These are phyloP conservation scores for Hippoglossus stenolepis DNA, from an alignment of 2,113 vertebrate genomes.

Conservation along the genomic window DNA sequence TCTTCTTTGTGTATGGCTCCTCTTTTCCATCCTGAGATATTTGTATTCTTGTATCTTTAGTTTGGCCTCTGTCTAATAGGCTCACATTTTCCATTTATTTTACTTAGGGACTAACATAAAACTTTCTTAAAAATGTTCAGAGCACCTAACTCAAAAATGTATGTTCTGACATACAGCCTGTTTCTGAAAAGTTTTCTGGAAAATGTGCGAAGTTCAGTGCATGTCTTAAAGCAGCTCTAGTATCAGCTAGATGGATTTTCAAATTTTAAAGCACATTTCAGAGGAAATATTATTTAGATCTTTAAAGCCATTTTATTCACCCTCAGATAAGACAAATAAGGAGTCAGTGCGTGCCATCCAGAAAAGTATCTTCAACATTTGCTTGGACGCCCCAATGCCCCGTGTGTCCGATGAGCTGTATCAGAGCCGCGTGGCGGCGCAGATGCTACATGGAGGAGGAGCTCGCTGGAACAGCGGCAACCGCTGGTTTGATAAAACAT, in stretches of 20 bases:
- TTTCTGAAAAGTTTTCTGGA: too few species aligned
- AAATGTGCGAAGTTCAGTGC: too few species aligned
- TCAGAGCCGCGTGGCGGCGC: slow-evolving; percentile 88
- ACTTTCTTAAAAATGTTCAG: too few species aligned
- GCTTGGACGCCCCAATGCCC: slow-evolving; percentile 90
- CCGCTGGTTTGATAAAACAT: slow-evolving; percentile 98
- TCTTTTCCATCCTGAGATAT: too few species aligned
- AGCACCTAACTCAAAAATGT: too few species aligned
- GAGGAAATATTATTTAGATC: neutral
- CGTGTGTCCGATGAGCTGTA: slow-evolving; percentile 89
- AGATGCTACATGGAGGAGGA: slow-evolving; percentile 96
- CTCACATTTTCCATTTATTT: too few species aligned
- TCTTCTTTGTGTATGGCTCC: too few species aligned
- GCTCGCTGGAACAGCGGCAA: slow-evolving; percentile 94
- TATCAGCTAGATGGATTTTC: neutral
- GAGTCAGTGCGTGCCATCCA: slow-evolving; percentile 93
- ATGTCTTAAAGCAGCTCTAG: too few species aligned
- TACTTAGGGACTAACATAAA: neutral
- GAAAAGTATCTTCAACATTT: slow-evolving; percentile 95
- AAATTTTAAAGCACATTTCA: neutral
- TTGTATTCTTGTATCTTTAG: too few species aligned
- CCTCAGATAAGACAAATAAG: slow-evolving; percentile 94
- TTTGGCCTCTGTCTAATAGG: too few species aligned
- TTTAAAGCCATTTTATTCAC: neutral
- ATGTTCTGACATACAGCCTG: too few species aligned